phyloP scores from a whole-genome alignment of 1,140 invertebrate genomes.

The Drosophila guanche region DNA sequence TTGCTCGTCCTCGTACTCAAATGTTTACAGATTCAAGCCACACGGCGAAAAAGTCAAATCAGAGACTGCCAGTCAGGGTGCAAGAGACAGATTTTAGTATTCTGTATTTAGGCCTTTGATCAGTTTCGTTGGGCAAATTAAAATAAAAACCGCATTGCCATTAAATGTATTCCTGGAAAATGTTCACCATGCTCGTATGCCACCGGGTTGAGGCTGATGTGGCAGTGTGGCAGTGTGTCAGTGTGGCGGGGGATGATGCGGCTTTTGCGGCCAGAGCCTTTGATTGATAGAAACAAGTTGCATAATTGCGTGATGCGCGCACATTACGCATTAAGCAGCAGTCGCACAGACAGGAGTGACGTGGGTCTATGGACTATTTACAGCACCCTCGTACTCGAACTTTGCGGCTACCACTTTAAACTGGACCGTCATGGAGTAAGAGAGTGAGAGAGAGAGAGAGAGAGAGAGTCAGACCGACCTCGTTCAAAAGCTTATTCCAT shows the following conservation, averaged over 20 bases:
- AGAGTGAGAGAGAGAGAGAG: background rate
- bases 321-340: conserved; percentile 20
- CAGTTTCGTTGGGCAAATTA: conserved; percentile 57
- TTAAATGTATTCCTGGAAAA: conserved; percentile 59
- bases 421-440: background rate
- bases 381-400: background rate
- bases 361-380: conserved; percentile 20
- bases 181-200: conserved; percentile 5
- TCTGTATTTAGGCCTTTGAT: conserved; percentile 55
- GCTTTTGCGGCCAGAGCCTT: conserved; percentile 62
- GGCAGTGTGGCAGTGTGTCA: conserved; percentile 1
- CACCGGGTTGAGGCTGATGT: background rate
- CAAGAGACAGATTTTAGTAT: conserved; percentile 39
- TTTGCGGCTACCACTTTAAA: conserved; percentile 37
- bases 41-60: conserved; percentile 31
- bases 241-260: conserved; percentile 23
- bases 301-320: conserved; percentile 45
- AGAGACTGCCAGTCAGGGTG: background rate
- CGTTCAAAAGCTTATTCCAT: background rate
- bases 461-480: too few species aligned
- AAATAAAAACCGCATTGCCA: conserved; percentile 76
- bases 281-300: conserved; percentile 74
- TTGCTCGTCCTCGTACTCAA: background rate
- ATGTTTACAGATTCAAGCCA: conserved; percentile 32
- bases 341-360: background rate